Conservation (phyloP, 2,113 vertebrate species). For the Steatornis caripensis region DNA sequence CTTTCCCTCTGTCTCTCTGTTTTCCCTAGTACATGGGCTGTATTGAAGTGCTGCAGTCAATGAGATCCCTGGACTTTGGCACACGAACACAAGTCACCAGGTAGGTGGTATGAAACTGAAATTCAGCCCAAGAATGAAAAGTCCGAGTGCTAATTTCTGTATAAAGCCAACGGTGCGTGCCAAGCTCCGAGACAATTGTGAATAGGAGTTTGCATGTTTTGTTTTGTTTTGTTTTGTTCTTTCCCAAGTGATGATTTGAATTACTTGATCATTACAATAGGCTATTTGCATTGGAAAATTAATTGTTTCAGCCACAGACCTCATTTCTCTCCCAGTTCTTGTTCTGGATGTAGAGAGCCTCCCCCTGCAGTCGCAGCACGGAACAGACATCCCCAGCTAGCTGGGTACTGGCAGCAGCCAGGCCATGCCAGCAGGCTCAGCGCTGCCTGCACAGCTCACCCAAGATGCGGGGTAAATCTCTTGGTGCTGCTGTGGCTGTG, state of each 20-base stretch:
- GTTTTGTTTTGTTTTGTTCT: not conserved
- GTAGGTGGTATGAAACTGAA: conserved; percentile 68
- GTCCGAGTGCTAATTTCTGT: not conserved
- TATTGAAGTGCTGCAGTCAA: conserved; percentile 90
- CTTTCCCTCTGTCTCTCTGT: not conserved
- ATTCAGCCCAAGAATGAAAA: not conserved
- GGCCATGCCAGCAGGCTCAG: not conserved
- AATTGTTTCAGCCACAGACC: not conserved
- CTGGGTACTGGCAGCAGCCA: not conserved
- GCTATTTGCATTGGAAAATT: not conserved
- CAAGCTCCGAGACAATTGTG: not conserved
- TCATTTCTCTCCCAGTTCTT: not conserved
- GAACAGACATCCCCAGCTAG: not conserved
- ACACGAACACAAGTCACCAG: conserved; percentile 91
- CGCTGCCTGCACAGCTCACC: not conserved
- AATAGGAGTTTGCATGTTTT: not conserved
- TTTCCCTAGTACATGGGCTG: conserved; percentile 85
- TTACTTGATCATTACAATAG: not conserved
- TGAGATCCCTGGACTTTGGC: conserved; percentile 90
- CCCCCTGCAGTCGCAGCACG: not conserved
- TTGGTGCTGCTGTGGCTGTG: not conserved
- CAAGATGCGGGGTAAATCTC: accelerated
- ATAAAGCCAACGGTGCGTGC: not conserved
- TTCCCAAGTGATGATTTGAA: not conserved
- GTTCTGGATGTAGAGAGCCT: not conserved